Evolutionary conservation across 2,113 vertebrate genomes (phyloP), one percentile per base, ranked within the genome.

Genomic region (Anolis sagrei): DNA sequence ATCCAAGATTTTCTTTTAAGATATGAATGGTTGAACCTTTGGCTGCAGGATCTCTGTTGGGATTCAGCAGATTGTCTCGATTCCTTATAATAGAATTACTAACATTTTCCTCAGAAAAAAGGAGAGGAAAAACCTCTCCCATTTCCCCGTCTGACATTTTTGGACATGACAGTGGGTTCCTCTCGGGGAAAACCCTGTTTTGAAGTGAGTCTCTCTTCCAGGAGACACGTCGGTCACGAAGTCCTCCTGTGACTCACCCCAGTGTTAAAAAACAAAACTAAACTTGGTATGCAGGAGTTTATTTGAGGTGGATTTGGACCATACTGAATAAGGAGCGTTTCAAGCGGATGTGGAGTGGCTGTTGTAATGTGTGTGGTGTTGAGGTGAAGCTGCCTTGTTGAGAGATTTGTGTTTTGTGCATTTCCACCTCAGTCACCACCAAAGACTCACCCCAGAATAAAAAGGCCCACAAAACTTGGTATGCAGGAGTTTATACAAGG

Each of bases 231-330:
- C 34, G 89, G 89, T 92, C 94, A 88, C 89, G 68, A 91, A 92
- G 87, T 95, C 95, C 92, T 95, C 87, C 49, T 92, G 89, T 96
- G 95, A 96, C 93, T 95, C 95, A 94, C 88, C 34, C 81, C 92
- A 44, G 39, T 44, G 39, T 44, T 44, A 44, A 44, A 44, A 44
- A 44, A 44, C 39, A 44, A 44, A 44, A 92, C 93, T 93, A 94
- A 94, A 95, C 90, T 90, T 89, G 94, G 95, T 91, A 94, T 88
- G 88, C 83, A 83, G 80, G 93, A 92, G 91, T 92, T 95, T 94
- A 94, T 94, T 93, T 94, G 94, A 92, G 87, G 88, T 93, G 92
- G 92, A 44, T 44, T 44, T 44, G 39, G 39, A 44, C 39, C 5
- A 44, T 44, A 2, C 39, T 44, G 39, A 44, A 44, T 44, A 5